Evolutionary conservation across 2,797 vertebrate genomes (phyloP).

Genomic region (Oophaga sylvatica): DNA sequence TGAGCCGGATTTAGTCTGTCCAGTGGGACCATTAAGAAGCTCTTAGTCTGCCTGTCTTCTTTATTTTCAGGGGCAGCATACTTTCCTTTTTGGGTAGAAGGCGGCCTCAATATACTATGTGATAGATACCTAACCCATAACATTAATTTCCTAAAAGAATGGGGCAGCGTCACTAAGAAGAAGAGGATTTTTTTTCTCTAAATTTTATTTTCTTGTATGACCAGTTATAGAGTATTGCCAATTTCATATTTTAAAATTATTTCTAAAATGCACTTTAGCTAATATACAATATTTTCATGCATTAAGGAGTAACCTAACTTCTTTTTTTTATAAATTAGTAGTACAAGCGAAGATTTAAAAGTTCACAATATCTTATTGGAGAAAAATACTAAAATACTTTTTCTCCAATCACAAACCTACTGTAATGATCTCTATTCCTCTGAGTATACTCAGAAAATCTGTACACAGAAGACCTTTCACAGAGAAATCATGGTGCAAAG

Average conservation of each 20-base stretch:
- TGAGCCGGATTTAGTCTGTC: slow-evolving; percentile 61
- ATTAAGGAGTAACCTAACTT: background rate
- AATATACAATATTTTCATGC: background rate
- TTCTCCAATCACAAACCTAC: no score
- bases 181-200: background rate
- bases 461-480: no score
- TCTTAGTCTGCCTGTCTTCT: slow-evolving; percentile 60
- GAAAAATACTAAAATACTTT: no score
- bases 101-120: background rate
- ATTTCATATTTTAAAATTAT: background rate
- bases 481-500: no score
- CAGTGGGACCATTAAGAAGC: slow-evolving; percentile 59
- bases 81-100: slow-evolving; percentile 37
- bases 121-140: background rate
- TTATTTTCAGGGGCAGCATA: slow-evolving; percentile 48
- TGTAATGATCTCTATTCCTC: no score
- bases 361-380: no score
- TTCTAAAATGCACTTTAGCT: background rate
- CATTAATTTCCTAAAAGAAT: slow-evolving; percentile 16
- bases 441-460: no score
- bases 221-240: background rate
- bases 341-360: no score
- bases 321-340: no score
- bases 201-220: background rate
- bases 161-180: background rate